Percentiles rank a stretch among this genome's conserved stretches.
Evolutionary conservation across 2,113 vertebrate genomes (phyloP).

Genomic region (Turnix velox): DNA sequence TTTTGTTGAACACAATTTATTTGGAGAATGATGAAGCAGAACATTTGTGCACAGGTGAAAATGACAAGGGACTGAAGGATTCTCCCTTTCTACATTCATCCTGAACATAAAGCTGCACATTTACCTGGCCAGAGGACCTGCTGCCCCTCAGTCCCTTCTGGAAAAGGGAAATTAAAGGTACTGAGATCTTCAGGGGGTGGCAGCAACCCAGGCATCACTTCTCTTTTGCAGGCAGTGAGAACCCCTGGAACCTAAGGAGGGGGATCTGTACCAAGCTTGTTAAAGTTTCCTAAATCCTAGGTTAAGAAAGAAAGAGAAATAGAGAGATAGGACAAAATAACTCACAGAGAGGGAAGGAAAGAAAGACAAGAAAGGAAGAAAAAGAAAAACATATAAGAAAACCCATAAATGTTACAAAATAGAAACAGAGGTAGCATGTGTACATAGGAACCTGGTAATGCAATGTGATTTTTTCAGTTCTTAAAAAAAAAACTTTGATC

Average conservation of each 20-base stretch:
- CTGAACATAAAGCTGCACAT: neutral
- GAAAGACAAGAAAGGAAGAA: too few relatives aligned
- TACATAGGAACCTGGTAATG: rapidly evolving
- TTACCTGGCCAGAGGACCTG: neutral
- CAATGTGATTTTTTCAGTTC: neutral
- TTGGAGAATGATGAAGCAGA: too few relatives aligned
- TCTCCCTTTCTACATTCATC: neutral
- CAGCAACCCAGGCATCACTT: neutral
- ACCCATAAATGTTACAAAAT: neutral
- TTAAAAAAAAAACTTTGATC: neutral
- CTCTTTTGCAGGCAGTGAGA: neutral
- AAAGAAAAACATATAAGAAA: neutral
- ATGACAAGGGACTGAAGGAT: too few relatives aligned
- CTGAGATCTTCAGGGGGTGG: neutral
- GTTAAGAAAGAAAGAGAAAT: neutral
- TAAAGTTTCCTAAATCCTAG: neutral
- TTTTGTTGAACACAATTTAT: too few relatives aligned
- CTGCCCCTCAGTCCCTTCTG: neutral
- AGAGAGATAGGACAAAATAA: neutral
- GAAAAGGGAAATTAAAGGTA: neutral
- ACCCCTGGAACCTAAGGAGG: neutral
- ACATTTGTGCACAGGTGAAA: too few relatives aligned
- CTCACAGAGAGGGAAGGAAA: too few relatives aligned
- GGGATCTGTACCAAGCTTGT: neutral
- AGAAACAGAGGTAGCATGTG: neutral